phyloP scores from a whole-genome alignment of 2,113 vertebrate genomes.

The Xerus inauris region DNA sequence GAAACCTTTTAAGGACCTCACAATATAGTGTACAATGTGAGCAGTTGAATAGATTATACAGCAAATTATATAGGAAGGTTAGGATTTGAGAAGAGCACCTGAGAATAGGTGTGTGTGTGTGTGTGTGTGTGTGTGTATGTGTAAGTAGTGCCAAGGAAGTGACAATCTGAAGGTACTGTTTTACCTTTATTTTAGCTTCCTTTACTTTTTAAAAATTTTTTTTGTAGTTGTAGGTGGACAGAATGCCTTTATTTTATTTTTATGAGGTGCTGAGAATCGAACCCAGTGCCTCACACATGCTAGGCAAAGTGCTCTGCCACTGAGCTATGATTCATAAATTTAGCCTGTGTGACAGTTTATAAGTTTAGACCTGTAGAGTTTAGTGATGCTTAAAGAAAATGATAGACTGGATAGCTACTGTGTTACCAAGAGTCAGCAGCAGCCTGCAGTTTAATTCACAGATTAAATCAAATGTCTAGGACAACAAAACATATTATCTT shows the following conservation, averaged over 20 bases:
- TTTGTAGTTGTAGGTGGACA: no score
- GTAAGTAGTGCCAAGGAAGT: not conserved
- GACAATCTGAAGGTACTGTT: not conserved
- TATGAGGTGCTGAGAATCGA: no score
- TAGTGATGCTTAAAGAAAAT: not conserved
- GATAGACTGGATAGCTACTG: not conserved
- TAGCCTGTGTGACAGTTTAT: not conserved
- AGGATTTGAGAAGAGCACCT: not conserved
- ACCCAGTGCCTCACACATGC: no score
- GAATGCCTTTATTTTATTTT: no score
- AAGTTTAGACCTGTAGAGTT: slow-evolving; percentile 42
- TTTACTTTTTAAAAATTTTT: not conserved
- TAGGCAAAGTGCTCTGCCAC: no score
- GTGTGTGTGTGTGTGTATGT: no score
- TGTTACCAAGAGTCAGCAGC: not conserved
- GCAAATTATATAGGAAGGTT: not conserved
- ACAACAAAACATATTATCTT: slow-evolving; percentile 53
- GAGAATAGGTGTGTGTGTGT: no score
- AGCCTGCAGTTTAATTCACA: slow-evolving; percentile 39
- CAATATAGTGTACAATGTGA: not conserved
- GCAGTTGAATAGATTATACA: not conserved
- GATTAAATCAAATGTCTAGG: slow-evolving; percentile 59
- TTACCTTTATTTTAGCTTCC: not conserved
- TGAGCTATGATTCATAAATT: slow-evolving; percentile 3
- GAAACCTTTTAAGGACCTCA: not conserved